Evolutionary conservation across 1,140 invertebrate genomes (phyloP), one percentile per base, ranked within the genome.

Genomic region (Anastrepha ludens): DNA sequence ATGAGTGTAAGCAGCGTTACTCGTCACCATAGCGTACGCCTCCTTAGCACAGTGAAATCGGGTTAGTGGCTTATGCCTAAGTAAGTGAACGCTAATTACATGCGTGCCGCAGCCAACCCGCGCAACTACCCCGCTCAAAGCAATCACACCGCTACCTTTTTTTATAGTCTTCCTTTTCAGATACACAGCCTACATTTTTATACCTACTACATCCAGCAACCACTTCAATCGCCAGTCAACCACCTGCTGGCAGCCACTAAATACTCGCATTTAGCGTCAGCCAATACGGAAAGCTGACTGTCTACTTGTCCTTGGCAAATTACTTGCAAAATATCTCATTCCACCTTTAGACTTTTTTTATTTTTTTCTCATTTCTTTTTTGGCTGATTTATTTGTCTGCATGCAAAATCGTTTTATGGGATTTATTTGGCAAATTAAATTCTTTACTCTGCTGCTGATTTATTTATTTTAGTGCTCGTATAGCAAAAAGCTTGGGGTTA

Each of bases 11-110:
- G 17, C 17, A 67, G 29, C 67, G 17, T 15, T 41, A 11, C 11
- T 0, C 39, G 41, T 74, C 67, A 39, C 64, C 64, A 67, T 67
- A 67, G 64, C 29, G 29, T 9, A n/a, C 64, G 41, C 67, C 9
- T 67, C 64, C 39, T 74, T 4, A 15, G 13, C n/a, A 17, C 44
- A 67, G 8, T 81, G 17, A 20, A 55, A 81, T n/a, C 74, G 74
- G 74, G 29, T 81, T 81, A 81, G 47, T 58, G 74, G 74, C 50
- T 81, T 81, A 81, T 50, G 74, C 47, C 9, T 50, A 81, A 81
- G 47, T 81, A 81, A 81, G 74, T 81, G 74, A 20, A 81, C 74
- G 74, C 74, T 58, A 81, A 81, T 81, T 81, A 55, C 44, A 81
- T 81, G 74, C 47, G 74, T 81, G 74, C 17, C 74, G 17, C 47